phyloP scores from a whole-genome alignment of 2,797 vertebrate species.

The Takifugu ocellatus region DNA sequence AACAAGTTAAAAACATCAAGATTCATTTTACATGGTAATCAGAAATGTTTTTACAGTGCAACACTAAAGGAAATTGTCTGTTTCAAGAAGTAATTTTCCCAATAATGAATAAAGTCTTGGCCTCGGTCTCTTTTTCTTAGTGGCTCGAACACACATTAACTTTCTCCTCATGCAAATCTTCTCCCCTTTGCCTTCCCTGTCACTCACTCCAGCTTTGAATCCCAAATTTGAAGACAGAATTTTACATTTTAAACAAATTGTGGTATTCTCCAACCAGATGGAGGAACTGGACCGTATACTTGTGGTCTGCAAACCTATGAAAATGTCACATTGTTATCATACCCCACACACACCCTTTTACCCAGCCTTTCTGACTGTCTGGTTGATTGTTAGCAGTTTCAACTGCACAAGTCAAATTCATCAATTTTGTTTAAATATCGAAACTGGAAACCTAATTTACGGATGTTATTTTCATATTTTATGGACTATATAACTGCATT shows the following conservation, averaged over 20 bases:
- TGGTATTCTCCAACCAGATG: conserved; percentile 17
- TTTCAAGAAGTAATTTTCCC: too few relatives aligned
- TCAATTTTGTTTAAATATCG: too few relatives aligned
- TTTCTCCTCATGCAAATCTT: conserved; percentile 32
- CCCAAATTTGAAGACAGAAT: conserved; percentile 35
- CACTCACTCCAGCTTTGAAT: conserved; percentile 40
- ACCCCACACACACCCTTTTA: too few relatives aligned
- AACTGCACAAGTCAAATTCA: neutral
- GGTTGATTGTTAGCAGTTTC: neutral
- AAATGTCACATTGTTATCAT: neutral
- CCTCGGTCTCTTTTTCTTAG: too few relatives aligned
- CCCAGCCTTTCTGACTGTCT: neutral
- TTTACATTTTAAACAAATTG: conserved; percentile 64
- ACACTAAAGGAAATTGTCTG: too few relatives aligned
- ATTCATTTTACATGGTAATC: too few relatives aligned
- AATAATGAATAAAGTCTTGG: too few relatives aligned
- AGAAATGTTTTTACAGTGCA: too few relatives aligned
- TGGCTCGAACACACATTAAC: too few relatives aligned
- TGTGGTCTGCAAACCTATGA: neutral
- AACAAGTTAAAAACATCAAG: too few relatives aligned
- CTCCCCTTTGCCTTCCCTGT: neutral
- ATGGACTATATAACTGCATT: too few relatives aligned
- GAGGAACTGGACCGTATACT: neutral
- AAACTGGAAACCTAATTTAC: neutral
- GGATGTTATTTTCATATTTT: too few relatives aligned